A percentile compares a stretch with the other conserved stretches of the same genome.
Evolutionary conservation across 92 coral and sea anemone species (phyloP).

Genomic region (Pocillopora meandrina): DNA sequence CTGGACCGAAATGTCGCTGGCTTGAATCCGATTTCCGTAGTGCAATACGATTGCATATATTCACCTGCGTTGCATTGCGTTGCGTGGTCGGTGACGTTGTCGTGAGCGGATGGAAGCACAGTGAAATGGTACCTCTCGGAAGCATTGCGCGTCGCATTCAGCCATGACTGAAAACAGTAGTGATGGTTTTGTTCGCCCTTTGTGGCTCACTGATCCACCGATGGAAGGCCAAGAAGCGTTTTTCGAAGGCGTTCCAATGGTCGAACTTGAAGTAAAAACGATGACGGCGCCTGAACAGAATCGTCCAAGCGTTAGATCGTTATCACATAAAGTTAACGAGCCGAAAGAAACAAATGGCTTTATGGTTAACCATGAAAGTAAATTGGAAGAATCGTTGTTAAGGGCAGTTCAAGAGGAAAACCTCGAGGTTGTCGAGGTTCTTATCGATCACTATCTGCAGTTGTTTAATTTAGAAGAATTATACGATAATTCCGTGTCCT

Average conservation of each 20-base stretch:
- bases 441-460: constrained; percentile 75
- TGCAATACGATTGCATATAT: constrained; percentile 4
- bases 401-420: constrained; percentile 80
- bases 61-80: constrained; percentile 28
- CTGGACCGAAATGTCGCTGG: background rate
- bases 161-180: constrained; percentile 10
- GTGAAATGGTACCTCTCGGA: constrained; percentile 19
- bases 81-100: background rate
- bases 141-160: constrained; percentile 3
- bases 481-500: constrained; percentile 31
- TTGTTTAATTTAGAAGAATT: constrained; percentile 56
- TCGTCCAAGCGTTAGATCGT: constrained; percentile 17
- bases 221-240: constrained; percentile 39
- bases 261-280: constrained; percentile 1
- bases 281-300: constrained; percentile 17
- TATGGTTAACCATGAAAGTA: constrained; percentile 66
- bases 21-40: constrained; percentile 7
- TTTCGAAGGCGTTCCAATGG: constrained; percentile 50
- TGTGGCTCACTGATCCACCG: constrained; percentile 60
- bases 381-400: constrained; percentile 75
- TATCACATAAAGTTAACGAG: constrained; percentile 37
- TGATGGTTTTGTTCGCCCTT: constrained; percentile 71
- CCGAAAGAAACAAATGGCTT: constrained; percentile 73
- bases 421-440: constrained; percentile 63
- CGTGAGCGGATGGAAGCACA: constrained; percentile 14